phyloP scores from a whole-genome alignment of 2,113 vertebrate species.

The Trematocara zebra region DNA sequence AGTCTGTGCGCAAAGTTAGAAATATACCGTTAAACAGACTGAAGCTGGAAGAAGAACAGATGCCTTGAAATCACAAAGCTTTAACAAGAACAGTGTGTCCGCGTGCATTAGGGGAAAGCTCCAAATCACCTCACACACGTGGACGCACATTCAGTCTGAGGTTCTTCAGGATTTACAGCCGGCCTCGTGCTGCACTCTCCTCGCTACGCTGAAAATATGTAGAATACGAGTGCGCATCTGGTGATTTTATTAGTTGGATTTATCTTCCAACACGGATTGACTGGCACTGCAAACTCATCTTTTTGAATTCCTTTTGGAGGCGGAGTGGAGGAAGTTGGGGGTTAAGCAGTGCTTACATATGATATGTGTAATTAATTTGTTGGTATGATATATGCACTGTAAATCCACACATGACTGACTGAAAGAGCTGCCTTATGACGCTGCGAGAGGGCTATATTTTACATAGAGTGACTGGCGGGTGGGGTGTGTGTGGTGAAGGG shows the following conservation, averaged over 20 bases:
- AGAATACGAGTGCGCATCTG: neutral
- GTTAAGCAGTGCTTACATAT: neutral
- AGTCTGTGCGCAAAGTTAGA: neutral
- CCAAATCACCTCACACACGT: neutral
- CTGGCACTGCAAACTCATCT: neutral
- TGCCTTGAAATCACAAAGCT: neutral
- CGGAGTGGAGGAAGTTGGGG: neutral
- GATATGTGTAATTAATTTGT: neutral
- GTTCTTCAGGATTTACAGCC: neutral
- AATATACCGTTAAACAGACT: neutral
- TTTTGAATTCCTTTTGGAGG: neutral
- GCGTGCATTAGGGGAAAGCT: neutral
- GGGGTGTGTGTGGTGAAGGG: neutral
- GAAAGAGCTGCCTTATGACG: neutral
- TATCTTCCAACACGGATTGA: neutral
- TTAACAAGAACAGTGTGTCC: neutral
- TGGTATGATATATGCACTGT: neutral
- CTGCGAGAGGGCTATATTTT: neutral
- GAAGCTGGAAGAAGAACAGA: constrained; percentile 17
- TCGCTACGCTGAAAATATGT: neutral
- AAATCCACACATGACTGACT: neutral
- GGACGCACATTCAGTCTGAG: neutral
- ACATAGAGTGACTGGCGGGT: neutral
- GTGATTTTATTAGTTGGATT: neutral
- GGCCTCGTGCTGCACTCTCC: neutral